A percentile compares a stretch with the other conserved stretches of the same genome.
These are phyloP conservation scores for Molothrus ater DNA, from an alignment of 2,797 vertebrate genomes.

Conservation along the genomic window DNA sequence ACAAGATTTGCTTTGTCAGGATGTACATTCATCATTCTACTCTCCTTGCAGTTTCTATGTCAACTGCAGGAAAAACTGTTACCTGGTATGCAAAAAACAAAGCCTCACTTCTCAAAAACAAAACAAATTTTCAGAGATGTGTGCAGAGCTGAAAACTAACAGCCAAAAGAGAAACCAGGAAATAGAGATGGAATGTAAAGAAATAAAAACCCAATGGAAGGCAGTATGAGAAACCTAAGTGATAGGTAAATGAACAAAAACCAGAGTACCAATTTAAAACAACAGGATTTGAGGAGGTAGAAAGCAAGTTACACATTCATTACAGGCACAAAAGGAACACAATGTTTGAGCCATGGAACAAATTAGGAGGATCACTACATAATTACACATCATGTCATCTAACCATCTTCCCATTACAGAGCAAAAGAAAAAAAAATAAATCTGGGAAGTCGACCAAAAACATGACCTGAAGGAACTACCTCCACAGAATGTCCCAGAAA, in stretches of 20 bases:
- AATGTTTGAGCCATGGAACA: background rate
- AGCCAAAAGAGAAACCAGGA: background rate
- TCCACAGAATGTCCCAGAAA: background rate
- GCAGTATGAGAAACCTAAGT: background rate
- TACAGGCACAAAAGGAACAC: background rate
- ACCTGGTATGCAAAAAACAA: background rate
- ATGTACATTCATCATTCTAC: background rate
- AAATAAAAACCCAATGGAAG: background rate
- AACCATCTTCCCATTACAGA: background rate
- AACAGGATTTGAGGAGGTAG: background rate
- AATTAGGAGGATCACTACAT: background rate
- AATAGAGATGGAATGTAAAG: background rate
- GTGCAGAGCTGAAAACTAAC: background rate
- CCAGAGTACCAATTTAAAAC: background rate
- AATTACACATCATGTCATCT: background rate
- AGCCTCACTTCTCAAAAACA: background rate
- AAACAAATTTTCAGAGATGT: background rate
- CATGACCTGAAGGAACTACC: background rate
- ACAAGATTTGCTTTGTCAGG: background rate
- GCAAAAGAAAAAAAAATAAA: background rate
- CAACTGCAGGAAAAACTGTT: background rate
- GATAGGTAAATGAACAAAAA: background rate
- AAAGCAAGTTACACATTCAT: background rate
- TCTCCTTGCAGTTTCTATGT: background rate
- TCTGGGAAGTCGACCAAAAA: background rate